Evolutionary conservation across 1,140 invertebrate genomes (phyloP), one percentile per base, ranked within the genome.

Genomic region (Leptestheria dahalacensis): DNA sequence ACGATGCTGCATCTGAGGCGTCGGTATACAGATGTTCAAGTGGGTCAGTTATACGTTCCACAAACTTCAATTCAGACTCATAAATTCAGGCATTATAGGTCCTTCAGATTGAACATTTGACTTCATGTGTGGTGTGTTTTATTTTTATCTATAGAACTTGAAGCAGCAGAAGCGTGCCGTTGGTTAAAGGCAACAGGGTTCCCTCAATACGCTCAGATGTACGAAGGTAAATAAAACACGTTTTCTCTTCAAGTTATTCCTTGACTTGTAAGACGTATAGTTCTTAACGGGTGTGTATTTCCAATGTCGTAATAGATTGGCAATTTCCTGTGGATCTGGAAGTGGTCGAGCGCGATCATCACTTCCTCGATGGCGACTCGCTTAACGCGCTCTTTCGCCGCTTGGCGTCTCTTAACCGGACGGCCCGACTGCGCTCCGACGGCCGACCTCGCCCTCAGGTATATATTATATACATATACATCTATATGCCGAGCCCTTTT

Each of bases 151-250:
- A 46, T 83, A 94, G 91, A 96, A 79, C 90, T 94, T 74, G 90
- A 95, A 79, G 91, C 90, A 33, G 79, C 85, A 60, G 91, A 95
- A 74, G 89, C 91, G 26, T 93, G 90, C 77, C 87, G 89, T 78
- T 96, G 91, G 91, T 79, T 96, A 53, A 76, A 88, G 70, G 90
- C 89, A 26, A 89, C 91, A 24, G 91, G 91, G 64, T 95, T 96
- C 73, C 91, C 91, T 15, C 91, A 95, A 71, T 96, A 96, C 78
- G 90, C 90, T 41, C 91, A 95, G 78, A 92, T 95, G 86, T 95
- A 92, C 79, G 89, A 95, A 84, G 88, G 89, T 93, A 77, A 82
- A 81, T 9, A 6, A 15, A 12, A 15, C 51, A 25, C 12, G 15
- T 24, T 18, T 52, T 23, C 15, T 18, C 24, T 2, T 9, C 24